Conservation (phyloP, 2,888 invertebrate genomes). For the Anoplius nigerrimus region DNA sequence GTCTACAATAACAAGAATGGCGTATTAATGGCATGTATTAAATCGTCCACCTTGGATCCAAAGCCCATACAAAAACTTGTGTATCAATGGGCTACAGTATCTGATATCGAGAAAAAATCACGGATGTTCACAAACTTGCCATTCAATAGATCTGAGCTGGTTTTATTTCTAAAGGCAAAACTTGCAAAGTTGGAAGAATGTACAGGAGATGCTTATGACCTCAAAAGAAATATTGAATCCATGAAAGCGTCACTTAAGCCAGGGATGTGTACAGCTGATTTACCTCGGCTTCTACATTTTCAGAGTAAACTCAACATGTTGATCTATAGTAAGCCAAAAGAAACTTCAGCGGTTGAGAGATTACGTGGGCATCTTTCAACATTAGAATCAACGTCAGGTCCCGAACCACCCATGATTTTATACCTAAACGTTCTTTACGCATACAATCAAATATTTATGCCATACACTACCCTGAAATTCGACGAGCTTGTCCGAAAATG, state of each 20-base stretch:
- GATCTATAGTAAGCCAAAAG: conserved; percentile 1
- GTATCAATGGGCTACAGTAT: not conserved
- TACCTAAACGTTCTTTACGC: conserved; percentile 14
- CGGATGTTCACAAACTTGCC: conserved; percentile 20
- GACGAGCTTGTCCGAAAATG: too few relatives aligned
- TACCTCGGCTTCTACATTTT: too few relatives aligned
- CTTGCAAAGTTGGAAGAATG: not conserved
- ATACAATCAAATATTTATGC: conserved; percentile 39
- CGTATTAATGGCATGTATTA: conserved; percentile 13
- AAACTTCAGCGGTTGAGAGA: not conserved
- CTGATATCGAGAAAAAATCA: too few relatives aligned
- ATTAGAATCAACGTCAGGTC: not conserved
- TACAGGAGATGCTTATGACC: not conserved
- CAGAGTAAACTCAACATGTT: not conserved
- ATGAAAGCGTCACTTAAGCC: too few relatives aligned
- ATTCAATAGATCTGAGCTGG: not conserved
- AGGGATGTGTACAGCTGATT: too few relatives aligned
- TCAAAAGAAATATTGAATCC: too few relatives aligned
- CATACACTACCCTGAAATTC: conserved; percentile 22
- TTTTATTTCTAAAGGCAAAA: conserved; percentile 1
- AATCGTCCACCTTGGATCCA: not conserved
- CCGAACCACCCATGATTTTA: not conserved
- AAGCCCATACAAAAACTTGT: not conserved
- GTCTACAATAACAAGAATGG: conserved; percentile 13
- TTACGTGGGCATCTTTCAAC: not conserved